Evolutionary conservation across 2,113 vertebrate species (phyloP).

Genomic region (Ictalurus punctatus): DNA sequence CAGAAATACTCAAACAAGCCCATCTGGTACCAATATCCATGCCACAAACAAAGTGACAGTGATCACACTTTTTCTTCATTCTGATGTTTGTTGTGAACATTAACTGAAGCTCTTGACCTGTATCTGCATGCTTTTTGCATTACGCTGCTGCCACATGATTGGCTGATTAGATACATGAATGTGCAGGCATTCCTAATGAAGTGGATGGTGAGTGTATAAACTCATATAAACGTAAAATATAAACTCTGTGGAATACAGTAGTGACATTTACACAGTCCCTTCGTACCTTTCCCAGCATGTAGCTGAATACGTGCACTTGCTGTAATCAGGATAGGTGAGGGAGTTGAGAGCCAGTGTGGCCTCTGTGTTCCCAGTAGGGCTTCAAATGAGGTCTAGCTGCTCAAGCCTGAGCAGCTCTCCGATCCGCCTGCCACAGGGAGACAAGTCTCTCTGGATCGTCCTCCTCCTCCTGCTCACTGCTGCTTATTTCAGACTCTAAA

Average conservation of each 20-base stretch:
- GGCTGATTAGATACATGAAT: too few species aligned
- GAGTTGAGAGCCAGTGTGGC: background rate
- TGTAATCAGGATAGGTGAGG: background rate
- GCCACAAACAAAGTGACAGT: too few species aligned
- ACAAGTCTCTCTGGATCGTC: constrained; percentile 21
- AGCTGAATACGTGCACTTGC: background rate
- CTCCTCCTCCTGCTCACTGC: constrained; percentile 23
- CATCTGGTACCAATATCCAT: too few species aligned
- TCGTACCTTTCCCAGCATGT: background rate
- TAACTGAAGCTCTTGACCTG: too few species aligned
- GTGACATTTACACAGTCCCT: background rate
- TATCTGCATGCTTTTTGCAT: too few species aligned
- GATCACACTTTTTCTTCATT: too few species aligned
- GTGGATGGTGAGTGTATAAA: background rate
- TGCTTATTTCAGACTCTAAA: constrained; percentile 40
- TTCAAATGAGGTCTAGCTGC: constrained; percentile 38
- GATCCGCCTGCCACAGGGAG: constrained; percentile 21
- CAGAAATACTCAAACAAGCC: too few species aligned
- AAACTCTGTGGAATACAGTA: background rate
- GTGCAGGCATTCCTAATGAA: too few species aligned
- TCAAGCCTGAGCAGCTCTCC: constrained; percentile 23
- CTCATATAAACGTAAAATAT: too few species aligned
- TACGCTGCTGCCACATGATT: too few species aligned
- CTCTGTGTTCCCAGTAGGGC: constrained; percentile 16
- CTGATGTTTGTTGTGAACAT: too few species aligned